phyloP scores from a whole-genome alignment of 2,888 invertebrate species.

The Ophion ventricosus region DNA sequence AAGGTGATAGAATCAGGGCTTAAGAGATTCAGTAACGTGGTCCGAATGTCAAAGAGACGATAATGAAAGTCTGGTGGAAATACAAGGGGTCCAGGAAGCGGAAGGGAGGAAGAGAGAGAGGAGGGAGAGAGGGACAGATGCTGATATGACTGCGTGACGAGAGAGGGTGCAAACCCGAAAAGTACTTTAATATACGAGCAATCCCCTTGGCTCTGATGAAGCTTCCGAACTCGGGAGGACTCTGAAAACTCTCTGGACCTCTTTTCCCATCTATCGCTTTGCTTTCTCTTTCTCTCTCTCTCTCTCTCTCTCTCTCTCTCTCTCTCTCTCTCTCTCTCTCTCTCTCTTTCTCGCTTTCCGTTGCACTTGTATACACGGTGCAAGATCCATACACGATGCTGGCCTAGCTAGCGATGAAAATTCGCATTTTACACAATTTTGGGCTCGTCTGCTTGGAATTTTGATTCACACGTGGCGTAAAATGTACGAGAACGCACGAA shows the following conservation, averaged over 20 bases:
- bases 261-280: slow-evolving; percentile 56
- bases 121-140: slow-evolving; percentile 27
- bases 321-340: not conserved
- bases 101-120: slow-evolving; percentile 1
- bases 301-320: slow-evolving; percentile 27
- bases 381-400: not conserved
- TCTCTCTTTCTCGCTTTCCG: slow-evolving; percentile 47
- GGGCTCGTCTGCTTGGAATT: slow-evolving; percentile 48
- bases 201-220: slow-evolving; percentile 78
- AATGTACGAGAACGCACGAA: not conserved
- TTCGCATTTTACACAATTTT: slow-evolving; percentile 75
- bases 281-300: not conserved
- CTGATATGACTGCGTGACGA: slow-evolving; percentile 57
- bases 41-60: slow-evolving; percentile 71
- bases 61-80: slow-evolving; percentile 31
- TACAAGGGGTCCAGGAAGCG: slow-evolving; percentile 9
- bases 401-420: slow-evolving; percentile 80
- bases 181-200: slow-evolving; percentile 81
- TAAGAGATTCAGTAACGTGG: slow-evolving; percentile 66
- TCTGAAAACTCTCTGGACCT: slow-evolving; percentile 70
- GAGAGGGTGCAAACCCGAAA: slow-evolving; percentile 74
- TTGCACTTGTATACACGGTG: not conserved
- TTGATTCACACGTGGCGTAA: slow-evolving; percentile 17
- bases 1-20: slow-evolving; percentile 58
- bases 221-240: slow-evolving; percentile 78